phyloP scores from a whole-genome alignment of 1,140 invertebrate species.

The Amyelois transitella region DNA sequence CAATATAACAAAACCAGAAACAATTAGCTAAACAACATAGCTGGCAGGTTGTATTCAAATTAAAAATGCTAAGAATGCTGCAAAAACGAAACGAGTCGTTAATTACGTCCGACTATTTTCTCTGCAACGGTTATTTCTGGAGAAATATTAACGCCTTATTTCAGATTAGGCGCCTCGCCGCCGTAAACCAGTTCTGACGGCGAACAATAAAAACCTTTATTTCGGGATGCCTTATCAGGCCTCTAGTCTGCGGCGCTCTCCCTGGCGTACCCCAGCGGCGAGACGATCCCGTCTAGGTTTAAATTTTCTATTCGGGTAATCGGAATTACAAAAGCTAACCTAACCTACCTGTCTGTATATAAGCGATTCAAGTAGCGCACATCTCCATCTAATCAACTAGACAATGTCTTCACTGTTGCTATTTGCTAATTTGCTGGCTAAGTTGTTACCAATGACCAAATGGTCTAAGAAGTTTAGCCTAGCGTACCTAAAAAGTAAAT shows the following conservation, averaged over 20 bases:
- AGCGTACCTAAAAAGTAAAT: too few species aligned
- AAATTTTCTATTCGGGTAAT: not conserved
- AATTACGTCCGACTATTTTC: not conserved
- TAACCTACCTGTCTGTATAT: not conserved
- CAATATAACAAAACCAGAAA: too few species aligned
- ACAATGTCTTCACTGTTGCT: not conserved
- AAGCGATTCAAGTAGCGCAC: not conserved
- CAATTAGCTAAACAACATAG: too few species aligned
- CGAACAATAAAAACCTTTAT: slow-evolving; percentile 54
- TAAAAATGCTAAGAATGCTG: slow-evolving; percentile 8
- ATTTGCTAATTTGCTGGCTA: too few species aligned
- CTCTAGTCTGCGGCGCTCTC: slow-evolving; percentile 16
- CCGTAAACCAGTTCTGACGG: slow-evolving; percentile 56
- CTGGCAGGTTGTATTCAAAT: too few species aligned
- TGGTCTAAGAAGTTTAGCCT: too few species aligned
- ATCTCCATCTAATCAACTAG: not conserved
- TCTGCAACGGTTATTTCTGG: slow-evolving; percentile 12
- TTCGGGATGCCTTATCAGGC: slow-evolving; percentile 51
- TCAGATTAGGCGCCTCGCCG: slow-evolving; percentile 34
- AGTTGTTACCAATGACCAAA: too few species aligned
- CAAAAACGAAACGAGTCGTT: not conserved
- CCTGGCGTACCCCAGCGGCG: slow-evolving; percentile 1
- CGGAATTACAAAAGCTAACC: not conserved
- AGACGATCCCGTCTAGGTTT: not conserved
- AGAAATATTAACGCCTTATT: slow-evolving; percentile 32